These are phyloP conservation scores for Eumaeus atala DNA, from an alignment of 1,140 invertebrate species.

Conservation along the genomic window DNA sequence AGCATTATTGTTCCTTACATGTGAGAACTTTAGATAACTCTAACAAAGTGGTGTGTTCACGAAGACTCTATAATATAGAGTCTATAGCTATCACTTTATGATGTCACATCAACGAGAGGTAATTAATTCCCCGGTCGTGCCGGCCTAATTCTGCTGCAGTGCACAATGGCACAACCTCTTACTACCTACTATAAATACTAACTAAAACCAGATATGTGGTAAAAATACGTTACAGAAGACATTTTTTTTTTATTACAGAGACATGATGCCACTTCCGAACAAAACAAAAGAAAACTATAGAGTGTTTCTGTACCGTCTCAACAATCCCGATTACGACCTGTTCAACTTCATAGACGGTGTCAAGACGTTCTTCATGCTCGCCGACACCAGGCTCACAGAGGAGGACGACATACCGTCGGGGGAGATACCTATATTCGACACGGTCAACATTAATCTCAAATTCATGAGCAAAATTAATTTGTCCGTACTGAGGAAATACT, in stretches of 20 bases:
- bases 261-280: constrained; percentile 76
- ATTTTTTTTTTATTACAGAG: constrained; percentile 73
- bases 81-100: too few species aligned
- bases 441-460: constrained; percentile 76
- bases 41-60: too few species aligned
- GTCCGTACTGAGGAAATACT: constrained; percentile 78
- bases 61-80: too few species aligned
- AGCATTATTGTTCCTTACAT: too few species aligned
- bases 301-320: constrained; percentile 77
- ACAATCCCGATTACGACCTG: constrained; percentile 75
- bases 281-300: constrained; percentile 75
- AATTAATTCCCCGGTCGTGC: too few species aligned
- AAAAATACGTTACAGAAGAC: too few species aligned
- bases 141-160: too few species aligned
- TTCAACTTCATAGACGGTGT: constrained; percentile 80
- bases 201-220: too few species aligned
- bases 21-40: too few species aligned
- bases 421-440: constrained; percentile 82
- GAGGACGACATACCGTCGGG: constrained; percentile 74
- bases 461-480: constrained; percentile 79
- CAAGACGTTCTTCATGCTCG: constrained; percentile 81
- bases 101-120: too few species aligned
- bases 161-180: too few species aligned
- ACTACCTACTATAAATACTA: too few species aligned
- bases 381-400: constrained; percentile 78